These are phyloP conservation scores for Cecropterus lyciades DNA, from an alignment of 1,140 invertebrate genomes.

Conservation along the genomic window DNA sequence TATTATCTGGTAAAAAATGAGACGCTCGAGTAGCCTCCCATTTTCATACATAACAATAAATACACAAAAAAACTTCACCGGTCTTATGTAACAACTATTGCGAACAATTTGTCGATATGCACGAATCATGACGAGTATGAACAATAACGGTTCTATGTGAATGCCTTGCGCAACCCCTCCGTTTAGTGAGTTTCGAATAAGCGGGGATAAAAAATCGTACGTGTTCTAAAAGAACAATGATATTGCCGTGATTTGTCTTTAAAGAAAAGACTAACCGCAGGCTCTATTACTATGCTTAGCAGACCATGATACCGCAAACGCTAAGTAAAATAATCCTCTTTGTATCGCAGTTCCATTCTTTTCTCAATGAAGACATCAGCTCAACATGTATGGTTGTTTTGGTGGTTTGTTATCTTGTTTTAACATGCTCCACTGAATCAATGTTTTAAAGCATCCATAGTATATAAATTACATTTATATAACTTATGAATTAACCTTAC, in stretches of 20 bases:
- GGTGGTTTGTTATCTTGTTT: background rate
- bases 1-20: background rate
- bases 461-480: no score
- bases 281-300: constrained; percentile 32
- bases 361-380: background rate
- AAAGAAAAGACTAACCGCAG: constrained; percentile 32
- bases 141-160: constrained; percentile 24
- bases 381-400: background rate
- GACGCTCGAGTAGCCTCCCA: constrained; percentile 5
- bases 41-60: constrained; percentile 15
- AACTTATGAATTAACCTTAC: no score
- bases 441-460: no score
- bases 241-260: constrained; percentile 33
- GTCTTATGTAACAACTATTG: constrained; percentile 19
- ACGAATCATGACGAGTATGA: constrained; percentile 15
- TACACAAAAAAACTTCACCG: constrained; percentile 31
- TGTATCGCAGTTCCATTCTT: constrained; percentile 3
- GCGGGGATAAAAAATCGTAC: constrained; percentile 3
- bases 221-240: constrained; percentile 19
- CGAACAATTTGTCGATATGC: constrained; percentile 23
- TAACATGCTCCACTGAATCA: background rate
- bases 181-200: constrained; percentile 6
- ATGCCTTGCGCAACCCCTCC: constrained; percentile 19
- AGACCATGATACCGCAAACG: constrained; percentile 39
- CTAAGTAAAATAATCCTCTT: constrained; percentile 34